phyloP scores from a whole-genome alignment of 2,113 vertebrate genomes.

The Galeopterus variegatus region DNA sequence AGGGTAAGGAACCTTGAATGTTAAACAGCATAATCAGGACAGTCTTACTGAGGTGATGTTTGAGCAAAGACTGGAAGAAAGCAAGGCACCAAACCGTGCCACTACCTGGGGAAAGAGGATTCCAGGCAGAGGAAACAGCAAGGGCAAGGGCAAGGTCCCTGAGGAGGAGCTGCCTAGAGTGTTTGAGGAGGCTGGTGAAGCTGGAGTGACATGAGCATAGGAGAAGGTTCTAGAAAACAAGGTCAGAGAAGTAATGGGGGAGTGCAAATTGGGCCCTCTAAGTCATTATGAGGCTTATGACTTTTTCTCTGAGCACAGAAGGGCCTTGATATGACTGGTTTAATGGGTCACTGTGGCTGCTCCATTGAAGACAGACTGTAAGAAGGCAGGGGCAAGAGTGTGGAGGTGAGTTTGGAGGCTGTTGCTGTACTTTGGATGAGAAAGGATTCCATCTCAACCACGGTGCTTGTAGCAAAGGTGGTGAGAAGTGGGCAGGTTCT shows the following conservation, averaged over 20 bases:
- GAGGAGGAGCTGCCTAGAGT: background rate
- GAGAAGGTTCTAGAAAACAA: background rate
- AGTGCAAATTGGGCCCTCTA: rapidly evolving
- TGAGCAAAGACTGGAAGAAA: slow-evolving; percentile 3
- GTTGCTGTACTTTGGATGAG: background rate
- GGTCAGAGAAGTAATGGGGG: background rate
- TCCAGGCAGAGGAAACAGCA: background rate
- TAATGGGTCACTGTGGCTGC: background rate
- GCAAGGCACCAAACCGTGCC: background rate
- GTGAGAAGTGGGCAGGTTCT: background rate
- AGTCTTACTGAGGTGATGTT: background rate
- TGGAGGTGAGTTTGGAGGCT: background rate
- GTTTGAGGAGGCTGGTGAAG: background rate
- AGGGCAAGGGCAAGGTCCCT: background rate
- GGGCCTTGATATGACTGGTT: background rate
- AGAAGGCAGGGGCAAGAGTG: background rate
- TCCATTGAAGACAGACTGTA: background rate
- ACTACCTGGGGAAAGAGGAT: background rate
- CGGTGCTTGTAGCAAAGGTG: background rate
- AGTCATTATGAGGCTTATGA: background rate
- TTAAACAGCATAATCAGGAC: background rate
- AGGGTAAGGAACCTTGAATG: background rate
- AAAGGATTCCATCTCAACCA: background rate
- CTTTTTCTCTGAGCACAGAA: background rate
- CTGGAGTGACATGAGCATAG: background rate